Evolutionary conservation across 2,113 vertebrate genomes (phyloP).

Genomic region (Rhea americana): DNA sequence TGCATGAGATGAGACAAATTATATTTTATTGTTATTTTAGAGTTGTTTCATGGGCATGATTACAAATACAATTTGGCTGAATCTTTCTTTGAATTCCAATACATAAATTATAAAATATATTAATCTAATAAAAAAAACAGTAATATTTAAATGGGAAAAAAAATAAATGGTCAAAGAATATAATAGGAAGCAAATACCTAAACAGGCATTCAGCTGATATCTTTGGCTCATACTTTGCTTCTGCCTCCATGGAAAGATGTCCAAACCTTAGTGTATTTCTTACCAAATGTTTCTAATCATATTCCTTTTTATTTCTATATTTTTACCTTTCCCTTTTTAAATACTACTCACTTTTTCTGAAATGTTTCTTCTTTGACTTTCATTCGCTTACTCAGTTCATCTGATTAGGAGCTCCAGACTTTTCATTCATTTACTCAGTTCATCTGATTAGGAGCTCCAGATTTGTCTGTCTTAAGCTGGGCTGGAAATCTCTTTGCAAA

Average conservation of each 20-base stretch:
- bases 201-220: not conserved
- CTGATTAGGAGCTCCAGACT: not conserved
- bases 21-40: not conserved
- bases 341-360: not conserved
- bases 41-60: not conserved
- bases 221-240: not conserved
- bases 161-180: not conserved
- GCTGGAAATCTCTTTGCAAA: not conserved
- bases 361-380: not conserved
- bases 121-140: not conserved
- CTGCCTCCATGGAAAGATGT: not conserved
- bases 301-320: not conserved
- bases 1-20: not conserved
- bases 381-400: not conserved
- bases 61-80: not conserved
- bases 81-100: not conserved
- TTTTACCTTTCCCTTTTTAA: not conserved
- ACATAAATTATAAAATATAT: not conserved
- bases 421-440: not conserved
- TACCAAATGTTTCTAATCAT: not conserved
- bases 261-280: not conserved
- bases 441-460: not conserved
- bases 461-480: not conserved
- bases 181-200: not conserved
- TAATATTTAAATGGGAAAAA: not conserved